These are phyloP conservation scores for Potorous gilbertii DNA, from an alignment of 2,797 vertebrate genomes.

Conservation along the genomic window DNA sequence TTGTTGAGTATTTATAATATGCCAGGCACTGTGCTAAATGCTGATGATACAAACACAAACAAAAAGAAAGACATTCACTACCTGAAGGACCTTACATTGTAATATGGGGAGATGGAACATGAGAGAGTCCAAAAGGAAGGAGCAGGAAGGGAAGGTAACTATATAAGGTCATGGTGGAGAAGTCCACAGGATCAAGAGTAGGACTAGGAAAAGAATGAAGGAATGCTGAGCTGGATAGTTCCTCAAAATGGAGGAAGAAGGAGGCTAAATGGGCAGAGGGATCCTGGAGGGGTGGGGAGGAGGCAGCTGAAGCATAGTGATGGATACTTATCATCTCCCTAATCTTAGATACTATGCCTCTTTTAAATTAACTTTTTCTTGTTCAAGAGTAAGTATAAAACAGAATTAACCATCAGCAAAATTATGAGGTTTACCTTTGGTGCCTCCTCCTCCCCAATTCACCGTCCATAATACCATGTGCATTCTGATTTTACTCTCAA, in stretches of 20 bases:
- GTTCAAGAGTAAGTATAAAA: not conserved
- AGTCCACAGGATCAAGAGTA: not conserved
- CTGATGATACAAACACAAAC: not conserved
- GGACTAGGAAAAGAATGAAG: not conserved
- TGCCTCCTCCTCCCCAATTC: not conserved
- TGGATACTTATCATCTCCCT: not conserved
- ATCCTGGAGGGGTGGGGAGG: not conserved
- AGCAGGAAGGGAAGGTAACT: not conserved
- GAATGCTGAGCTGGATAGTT: not conserved
- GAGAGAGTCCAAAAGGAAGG: not conserved
- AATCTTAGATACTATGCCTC: not conserved
- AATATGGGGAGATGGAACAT: not conserved
- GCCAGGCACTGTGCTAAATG: not conserved
- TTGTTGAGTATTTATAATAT: not conserved
- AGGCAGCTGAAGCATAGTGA: not conserved
- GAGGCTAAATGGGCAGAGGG: not conserved
- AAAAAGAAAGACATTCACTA: not conserved
- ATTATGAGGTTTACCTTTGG: not conserved
- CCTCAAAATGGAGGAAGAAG: not conserved
- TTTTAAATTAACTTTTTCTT: not conserved
- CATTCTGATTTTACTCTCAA: not conserved
- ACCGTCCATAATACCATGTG: not conserved
- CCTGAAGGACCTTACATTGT: not conserved
- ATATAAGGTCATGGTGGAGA: not conserved
- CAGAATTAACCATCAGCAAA: not conserved